These are phyloP conservation scores for Sitobion miscanthi DNA, from an alignment of 1,140 invertebrate species.

Conservation along the genomic window DNA sequence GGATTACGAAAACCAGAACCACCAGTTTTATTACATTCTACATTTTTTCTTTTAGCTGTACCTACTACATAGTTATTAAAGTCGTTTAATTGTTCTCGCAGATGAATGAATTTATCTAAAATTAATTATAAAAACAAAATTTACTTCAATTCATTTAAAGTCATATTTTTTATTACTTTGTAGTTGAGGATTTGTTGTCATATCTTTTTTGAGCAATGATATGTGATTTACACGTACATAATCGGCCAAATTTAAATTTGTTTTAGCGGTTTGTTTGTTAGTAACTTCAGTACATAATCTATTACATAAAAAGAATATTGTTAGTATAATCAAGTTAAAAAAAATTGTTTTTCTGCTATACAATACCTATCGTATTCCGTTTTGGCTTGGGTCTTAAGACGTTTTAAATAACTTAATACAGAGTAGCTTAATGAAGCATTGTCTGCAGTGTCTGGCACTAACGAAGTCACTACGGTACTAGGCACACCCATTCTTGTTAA, in stretches of 20 bases:
- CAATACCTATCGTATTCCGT: constrained; percentile 84
- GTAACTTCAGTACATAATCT: constrained; percentile 76
- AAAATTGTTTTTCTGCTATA: not conserved
- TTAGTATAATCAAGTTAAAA: not conserved
- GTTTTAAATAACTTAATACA: constrained; percentile 93
- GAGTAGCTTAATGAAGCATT: constrained; percentile 87
- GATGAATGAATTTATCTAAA: constrained; percentile 77
- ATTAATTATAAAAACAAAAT: constrained; percentile 42
- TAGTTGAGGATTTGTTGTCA: constrained; percentile 78
- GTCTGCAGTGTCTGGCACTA: constrained; percentile 91
- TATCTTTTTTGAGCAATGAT: constrained; percentile 75
- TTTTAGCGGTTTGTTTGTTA: constrained; percentile 59
- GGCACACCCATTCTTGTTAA: constrained; percentile 87
- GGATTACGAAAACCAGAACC: constrained; percentile 90
- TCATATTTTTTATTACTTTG: constrained; percentile 63
- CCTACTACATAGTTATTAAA: constrained; percentile 85
- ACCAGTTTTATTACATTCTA: constrained; percentile 64
- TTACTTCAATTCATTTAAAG: not conserved
- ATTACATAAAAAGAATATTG: constrained; percentile 18
- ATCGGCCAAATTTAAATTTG: constrained; percentile 63
- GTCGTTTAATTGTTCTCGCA: constrained; percentile 84
- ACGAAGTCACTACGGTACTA: constrained; percentile 76
- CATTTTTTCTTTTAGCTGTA: constrained; percentile 65
- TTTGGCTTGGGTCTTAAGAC: constrained; percentile 95
- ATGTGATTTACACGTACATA: constrained; percentile 76